These are phyloP conservation scores for Notiomystis cincta DNA, from an alignment of 2,113 vertebrate genomes.

Conservation along the genomic window DNA sequence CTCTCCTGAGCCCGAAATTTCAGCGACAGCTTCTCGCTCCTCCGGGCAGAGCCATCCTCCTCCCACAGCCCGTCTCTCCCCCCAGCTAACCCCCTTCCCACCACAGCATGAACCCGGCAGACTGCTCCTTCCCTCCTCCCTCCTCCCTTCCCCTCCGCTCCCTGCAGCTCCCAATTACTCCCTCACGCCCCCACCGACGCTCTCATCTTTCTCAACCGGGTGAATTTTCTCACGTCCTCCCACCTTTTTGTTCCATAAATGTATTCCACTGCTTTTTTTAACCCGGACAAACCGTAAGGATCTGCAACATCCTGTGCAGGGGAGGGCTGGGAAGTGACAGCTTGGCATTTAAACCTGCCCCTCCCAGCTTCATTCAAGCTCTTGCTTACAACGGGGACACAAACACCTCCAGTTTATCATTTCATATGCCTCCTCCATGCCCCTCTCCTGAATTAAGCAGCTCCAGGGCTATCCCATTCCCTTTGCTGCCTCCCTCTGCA, in stretches of 20 bases:
- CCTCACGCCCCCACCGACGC: not conserved
- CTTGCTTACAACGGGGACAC: not conserved
- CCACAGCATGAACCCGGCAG: not conserved
- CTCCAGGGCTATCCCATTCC: not conserved
- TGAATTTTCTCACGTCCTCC: constrained; percentile 30
- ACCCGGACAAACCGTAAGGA: not conserved
- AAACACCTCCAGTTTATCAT: not conserved
- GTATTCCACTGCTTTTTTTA: not conserved
- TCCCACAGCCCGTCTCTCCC: not conserved
- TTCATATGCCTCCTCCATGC: not conserved
- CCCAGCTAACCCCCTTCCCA: not conserved
- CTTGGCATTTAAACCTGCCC: not conserved
- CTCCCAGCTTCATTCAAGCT: not conserved
- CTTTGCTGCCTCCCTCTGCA: not conserved
- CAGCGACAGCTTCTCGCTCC: not conserved
- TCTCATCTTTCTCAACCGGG: not conserved
- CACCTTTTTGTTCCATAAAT: constrained; percentile 17
- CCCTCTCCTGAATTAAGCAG: not conserved
- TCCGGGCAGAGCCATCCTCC: not conserved
- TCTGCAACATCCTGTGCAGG: not conserved
- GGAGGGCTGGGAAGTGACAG: not conserved
- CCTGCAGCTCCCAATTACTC: not conserved
- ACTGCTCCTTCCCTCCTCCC: not conserved
- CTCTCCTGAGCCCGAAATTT: not conserved
- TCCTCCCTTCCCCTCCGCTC: not conserved